Conservation (phyloP, 2,888 invertebrate genomes). For the Mycogona germanica region DNA sequence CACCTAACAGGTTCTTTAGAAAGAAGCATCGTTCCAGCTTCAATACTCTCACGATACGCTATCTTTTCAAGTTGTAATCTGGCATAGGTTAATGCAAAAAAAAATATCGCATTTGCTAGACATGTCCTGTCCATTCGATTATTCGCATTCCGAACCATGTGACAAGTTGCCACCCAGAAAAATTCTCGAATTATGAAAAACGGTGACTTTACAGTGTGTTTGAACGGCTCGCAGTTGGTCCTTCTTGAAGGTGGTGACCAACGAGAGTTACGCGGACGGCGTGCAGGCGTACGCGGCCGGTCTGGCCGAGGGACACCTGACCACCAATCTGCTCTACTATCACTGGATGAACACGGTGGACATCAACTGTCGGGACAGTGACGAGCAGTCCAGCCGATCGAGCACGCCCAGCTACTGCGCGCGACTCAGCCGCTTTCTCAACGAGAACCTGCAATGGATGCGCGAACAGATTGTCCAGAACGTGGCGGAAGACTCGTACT, state of each 20-base stretch:
- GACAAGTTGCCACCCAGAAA: no score
- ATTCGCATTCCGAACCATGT: no score
- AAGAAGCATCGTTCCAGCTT: no score
- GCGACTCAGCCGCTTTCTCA: constrained; percentile 49
- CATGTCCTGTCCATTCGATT: no score
- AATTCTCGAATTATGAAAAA: no score
- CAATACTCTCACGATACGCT: no score
- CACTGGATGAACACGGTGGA: constrained; percentile 56
- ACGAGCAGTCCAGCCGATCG: constrained; percentile 29
- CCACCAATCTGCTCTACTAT: constrained; percentile 63
- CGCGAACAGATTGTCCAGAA: constrained; percentile 42
- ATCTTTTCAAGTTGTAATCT: no score
- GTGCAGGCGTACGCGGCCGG: constrained; percentile 80
- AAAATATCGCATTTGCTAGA: no score
- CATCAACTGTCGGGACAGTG: constrained; percentile 44
- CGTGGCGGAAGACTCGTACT: constrained; percentile 49
- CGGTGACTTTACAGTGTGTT: background rate
- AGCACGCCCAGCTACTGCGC: constrained; percentile 44
- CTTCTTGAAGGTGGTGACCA: constrained; percentile 64
- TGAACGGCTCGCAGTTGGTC: constrained; percentile 51
- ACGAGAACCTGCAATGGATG: constrained; percentile 49
- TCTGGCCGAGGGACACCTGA: constrained; percentile 65
- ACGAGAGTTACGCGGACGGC: constrained; percentile 54
- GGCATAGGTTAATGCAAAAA: no score
- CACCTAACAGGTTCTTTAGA: no score